These are phyloP conservation scores for Ailuropoda melanoleuca DNA, from an alignment of 2,113 vertebrate species.

Conservation along the genomic window DNA sequence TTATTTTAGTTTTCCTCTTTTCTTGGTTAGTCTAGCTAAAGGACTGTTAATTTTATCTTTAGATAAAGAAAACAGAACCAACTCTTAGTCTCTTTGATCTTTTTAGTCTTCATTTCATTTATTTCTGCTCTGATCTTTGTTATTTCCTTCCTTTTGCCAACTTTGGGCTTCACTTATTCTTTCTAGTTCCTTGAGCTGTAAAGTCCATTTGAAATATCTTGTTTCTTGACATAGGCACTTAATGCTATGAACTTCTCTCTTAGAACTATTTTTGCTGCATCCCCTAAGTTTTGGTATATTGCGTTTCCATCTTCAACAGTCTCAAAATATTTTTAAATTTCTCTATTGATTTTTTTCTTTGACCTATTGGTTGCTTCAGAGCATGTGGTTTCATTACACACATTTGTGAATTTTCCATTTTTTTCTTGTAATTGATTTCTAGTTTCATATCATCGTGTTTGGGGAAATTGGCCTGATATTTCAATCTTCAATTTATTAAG, in stretches of 20 bases:
- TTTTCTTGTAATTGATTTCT: background rate
- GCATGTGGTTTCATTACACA: background rate
- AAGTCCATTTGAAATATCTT: background rate
- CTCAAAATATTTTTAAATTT: background rate
- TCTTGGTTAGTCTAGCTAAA: background rate
- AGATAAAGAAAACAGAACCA: background rate
- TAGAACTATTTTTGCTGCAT: background rate
- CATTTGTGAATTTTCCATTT: background rate
- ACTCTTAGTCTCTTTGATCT: background rate
- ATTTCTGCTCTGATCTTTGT: background rate
- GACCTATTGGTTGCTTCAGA: no score
- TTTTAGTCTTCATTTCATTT: background rate
- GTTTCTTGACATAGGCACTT: background rate
- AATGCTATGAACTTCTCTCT: background rate
- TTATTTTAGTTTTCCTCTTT: background rate
- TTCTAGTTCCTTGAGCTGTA: background rate
- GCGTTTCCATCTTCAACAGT: background rate
- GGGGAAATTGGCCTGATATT: background rate
- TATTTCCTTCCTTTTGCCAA: background rate
- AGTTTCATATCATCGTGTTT: background rate
- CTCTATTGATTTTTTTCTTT: background rate
- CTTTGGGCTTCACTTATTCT: background rate
- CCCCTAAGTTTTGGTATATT: background rate
- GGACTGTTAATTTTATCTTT: background rate
- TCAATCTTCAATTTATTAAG: background rate